These are phyloP conservation scores for Lithophane ornitopus DNA, from an alignment of 2,888 invertebrate genomes.

Conservation along the genomic window DNA sequence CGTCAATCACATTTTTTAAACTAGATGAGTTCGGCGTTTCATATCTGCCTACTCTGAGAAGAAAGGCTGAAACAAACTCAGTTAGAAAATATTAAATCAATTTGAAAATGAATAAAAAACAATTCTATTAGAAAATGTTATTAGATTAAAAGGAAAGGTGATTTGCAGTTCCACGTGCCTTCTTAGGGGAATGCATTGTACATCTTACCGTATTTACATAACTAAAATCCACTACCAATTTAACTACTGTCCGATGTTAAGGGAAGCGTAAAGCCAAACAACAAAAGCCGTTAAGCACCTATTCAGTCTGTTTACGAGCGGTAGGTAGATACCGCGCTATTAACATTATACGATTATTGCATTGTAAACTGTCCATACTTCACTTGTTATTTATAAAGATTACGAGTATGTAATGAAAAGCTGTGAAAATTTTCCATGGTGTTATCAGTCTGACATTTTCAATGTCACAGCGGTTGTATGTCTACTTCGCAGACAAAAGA, in stretches of 20 bases:
- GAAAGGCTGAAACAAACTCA: too few species aligned
- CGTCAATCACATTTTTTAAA: too few species aligned
- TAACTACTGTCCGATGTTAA: not conserved
- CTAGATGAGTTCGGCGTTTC: too few species aligned
- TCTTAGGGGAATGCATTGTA: not conserved
- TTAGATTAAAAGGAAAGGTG: too few species aligned
- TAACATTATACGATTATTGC: slow-evolving; percentile 51
- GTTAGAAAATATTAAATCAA: too few species aligned
- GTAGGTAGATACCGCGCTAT: slow-evolving; percentile 34
- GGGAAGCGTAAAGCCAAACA: slow-evolving; percentile 8
- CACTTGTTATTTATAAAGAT: slow-evolving; percentile 42
- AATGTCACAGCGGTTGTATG: not conserved
- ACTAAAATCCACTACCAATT: not conserved
- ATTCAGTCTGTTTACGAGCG: slow-evolving; percentile 42
- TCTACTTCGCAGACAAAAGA: not conserved
- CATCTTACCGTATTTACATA: not conserved
- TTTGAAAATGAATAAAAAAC: too few species aligned
- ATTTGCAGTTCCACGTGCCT: too few species aligned
- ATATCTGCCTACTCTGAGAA: too few species aligned
- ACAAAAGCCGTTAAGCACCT: slow-evolving; percentile 22
- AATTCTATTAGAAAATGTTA: too few species aligned
- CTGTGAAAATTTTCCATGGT: slow-evolving; percentile 20
- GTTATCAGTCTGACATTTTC: slow-evolving; percentile 20
- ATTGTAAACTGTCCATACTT: slow-evolving; percentile 41
- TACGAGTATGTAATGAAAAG: slow-evolving; percentile 33